These are phyloP conservation scores for Callocephalon fimbriatum DNA, from an alignment of 2,113 vertebrate species.

Conservation along the genomic window DNA sequence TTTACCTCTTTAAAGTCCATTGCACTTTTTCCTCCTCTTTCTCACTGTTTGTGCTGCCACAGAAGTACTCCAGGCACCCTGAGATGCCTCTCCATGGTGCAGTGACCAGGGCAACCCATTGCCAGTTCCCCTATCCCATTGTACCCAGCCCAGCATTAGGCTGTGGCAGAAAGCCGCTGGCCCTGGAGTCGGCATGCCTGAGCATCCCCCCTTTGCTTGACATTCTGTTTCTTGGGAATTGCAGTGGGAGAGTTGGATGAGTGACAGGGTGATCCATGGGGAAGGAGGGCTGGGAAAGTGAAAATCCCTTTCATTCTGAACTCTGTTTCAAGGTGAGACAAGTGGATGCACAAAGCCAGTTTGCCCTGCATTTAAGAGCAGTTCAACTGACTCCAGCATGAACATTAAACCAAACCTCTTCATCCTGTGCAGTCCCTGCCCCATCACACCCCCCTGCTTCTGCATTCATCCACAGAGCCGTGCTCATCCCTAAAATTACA, in stretches of 20 bases:
- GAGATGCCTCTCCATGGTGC: rapidly evolving
- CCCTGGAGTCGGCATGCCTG: neutral
- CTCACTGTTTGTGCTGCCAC: neutral
- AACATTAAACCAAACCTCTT: neutral
- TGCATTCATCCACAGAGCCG: neutral
- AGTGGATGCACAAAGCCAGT: neutral
- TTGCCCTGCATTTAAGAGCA: neutral
- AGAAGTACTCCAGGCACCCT: rapidly evolving
- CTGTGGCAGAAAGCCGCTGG: neutral
- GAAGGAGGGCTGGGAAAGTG: neutral
- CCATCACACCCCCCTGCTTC: neutral
- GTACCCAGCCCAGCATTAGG: neutral
- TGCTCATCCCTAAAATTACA: neutral
- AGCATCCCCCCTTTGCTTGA: neutral
- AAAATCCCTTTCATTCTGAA: neutral
- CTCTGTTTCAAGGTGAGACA: neutral
- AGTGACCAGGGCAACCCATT: neutral
- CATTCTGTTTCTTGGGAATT: neutral
- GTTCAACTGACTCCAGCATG: neutral
- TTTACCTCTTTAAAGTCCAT: neutral
- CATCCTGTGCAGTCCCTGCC: neutral
- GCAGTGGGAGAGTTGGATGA: neutral
- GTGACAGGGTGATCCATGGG: neutral
- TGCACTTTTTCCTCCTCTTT: neutral
- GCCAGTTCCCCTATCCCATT: rapidly evolving